A percentile compares a stretch with the other conserved stretches of the same genome.
Conservation (phyloP, 2,888 invertebrate genomes). For the Saturnia japonica region DNA sequence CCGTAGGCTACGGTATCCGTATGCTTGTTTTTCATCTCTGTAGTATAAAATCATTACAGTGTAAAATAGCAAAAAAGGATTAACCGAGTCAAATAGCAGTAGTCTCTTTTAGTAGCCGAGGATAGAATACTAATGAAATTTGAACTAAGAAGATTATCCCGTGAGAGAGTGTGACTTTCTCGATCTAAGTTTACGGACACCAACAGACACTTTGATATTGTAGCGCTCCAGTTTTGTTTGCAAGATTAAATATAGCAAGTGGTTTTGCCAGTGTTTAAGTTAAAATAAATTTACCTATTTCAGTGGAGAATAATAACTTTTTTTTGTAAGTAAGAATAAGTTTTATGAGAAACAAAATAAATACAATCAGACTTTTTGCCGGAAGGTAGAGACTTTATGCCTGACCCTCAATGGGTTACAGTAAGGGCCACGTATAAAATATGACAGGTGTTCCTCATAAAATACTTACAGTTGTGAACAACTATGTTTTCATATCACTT, state of each 20-base stretch:
- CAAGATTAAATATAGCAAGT: background rate
- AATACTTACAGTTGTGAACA: too few species aligned
- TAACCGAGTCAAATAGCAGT: background rate
- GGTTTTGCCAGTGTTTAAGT: background rate
- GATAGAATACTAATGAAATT: constrained; percentile 34
- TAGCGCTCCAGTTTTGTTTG: background rate
- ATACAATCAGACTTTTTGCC: background rate
- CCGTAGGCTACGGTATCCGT: too few species aligned
- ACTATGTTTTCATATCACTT: too few species aligned
- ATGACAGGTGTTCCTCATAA: too few species aligned
- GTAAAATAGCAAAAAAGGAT: background rate
- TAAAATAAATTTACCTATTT: background rate
- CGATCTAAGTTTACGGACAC: constrained; percentile 12
- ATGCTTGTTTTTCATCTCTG: too few species aligned
- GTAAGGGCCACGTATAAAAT: background rate
- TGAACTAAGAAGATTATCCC: constrained; percentile 28
- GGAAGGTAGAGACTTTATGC: background rate
- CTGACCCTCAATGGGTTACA: background rate
- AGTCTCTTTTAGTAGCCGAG: constrained; percentile 11
- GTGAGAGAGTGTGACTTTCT: constrained; percentile 23
- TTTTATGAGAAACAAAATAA: background rate
- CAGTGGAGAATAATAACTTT: background rate
- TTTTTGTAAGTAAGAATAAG: background rate
- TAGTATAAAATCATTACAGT: background rate
- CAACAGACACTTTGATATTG: constrained; percentile 1